Evolutionary conservation across 2,888 invertebrate species (phyloP), one percentile per base, ranked within the genome.

Genomic region (Drosophila longiperda): DNA sequence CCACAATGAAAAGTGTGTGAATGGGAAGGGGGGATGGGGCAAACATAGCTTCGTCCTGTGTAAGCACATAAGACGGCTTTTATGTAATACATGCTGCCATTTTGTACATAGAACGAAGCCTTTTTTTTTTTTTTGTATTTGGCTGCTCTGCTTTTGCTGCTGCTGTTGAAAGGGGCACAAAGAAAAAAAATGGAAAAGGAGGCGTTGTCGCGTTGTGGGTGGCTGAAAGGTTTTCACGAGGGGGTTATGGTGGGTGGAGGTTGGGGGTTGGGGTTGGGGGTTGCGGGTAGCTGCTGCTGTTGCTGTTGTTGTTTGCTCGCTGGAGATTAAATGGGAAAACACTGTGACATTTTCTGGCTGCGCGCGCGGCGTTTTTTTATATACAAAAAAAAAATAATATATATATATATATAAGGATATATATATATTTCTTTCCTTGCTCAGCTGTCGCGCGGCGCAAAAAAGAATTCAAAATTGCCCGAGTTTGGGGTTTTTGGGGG

Each of bases 261-360:
- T 34, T 38, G 58, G 40, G 66, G 66, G 40, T 53, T 32, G 63
- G 34, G 73, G 50, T 32, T 61, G 34, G 73, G 50, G 62, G 55
- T 38, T 60, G 36, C 33, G 40, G 38, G 64, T 66, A 57, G 36
- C 54, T 66, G 54, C 45, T 54, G 48, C 52, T 55, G 50, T 20
- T 71, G 69, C 49, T 67, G 60, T 52, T 75, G 63, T 81, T 82
- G 84, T 81, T 85, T 85, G 85, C 79, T 76, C 83, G 69, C 81
- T 85, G 85, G 70, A 88, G 87, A 85, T 88, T 87, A 87, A 88
- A 88, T 88, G 85, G 79, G 78, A 83, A 82, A 88, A 87, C 89
- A 89, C 85, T 87, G 89, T 88, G 87, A 88, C 87, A 88, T 88
- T 88, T 87, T 88, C 83, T 84, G 86, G 77, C 77, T 85, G 80